These are phyloP conservation scores for Dendroctonus ponderosae DNA, from an alignment of 1,140 invertebrate species.

Conservation along the genomic window DNA sequence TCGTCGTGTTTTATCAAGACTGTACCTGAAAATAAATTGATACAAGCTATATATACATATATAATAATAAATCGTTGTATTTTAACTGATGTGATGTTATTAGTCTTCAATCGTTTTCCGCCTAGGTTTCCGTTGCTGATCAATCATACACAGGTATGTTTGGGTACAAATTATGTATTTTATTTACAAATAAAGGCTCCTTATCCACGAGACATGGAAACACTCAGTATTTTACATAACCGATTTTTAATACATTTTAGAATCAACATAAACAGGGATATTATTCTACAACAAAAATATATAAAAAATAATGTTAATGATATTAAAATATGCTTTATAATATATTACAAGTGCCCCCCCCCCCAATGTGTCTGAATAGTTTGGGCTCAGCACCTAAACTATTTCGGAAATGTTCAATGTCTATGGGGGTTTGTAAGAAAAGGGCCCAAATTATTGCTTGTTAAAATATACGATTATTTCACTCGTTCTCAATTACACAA, in stretches of 20 bases:
- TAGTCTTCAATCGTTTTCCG: neutral
- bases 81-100: neutral
- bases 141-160: neutral
- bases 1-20: neutral
- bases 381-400: neutral
- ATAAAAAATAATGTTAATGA: conserved; percentile 33
- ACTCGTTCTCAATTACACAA: conserved; percentile 9
- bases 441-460: conserved; percentile 32
- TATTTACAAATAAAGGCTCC: conserved; percentile 27
- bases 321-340: conserved; percentile 29
- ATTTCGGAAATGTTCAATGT: neutral
- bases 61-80: neutral
- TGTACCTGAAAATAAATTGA: conserved; percentile 5
- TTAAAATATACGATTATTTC: conserved; percentile 19
- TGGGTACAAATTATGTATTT: neutral
- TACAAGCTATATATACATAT: neutral
- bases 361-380: neutral
- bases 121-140: neutral
- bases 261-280: conserved; percentile 33
- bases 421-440: neutral
- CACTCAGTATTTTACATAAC: conserved; percentile 27
- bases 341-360: conserved; percentile 27
- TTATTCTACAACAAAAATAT: conserved; percentile 32
- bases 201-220: conserved; percentile 31
- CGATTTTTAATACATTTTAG: conserved; percentile 31